phyloP scores from a whole-genome alignment of 2,113 vertebrate species.

The Solenodon paradoxus region DNA sequence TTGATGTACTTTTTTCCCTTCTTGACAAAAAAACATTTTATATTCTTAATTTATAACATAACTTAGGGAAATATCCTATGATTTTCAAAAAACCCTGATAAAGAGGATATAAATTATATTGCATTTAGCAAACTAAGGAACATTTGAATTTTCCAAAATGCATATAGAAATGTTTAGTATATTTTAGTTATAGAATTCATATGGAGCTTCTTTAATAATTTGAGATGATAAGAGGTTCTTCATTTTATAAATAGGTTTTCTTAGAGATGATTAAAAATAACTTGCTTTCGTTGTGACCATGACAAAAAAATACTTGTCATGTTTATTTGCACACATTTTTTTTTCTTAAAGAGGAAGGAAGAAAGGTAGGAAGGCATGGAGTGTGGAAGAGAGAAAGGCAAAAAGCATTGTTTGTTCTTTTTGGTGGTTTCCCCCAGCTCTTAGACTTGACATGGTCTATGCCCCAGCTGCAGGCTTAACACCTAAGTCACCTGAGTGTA shows the following conservation, averaged over 20 bases:
- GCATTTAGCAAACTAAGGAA: constrained; percentile 18
- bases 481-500: too few species aligned
- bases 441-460: too few species aligned
- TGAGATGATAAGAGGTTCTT: neutral
- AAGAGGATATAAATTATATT: neutral
- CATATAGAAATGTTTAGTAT: neutral
- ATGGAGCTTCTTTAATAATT: neutral
- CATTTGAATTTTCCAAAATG: neutral
- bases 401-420: too few species aligned
- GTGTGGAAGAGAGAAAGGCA: too few species aligned
- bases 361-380: too few species aligned
- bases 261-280: constrained; percentile 3
- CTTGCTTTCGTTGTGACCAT: neutral
- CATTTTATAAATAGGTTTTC: neutral
- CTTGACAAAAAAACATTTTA: neutral
- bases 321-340: too few species aligned
- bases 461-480: too few species aligned
- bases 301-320: neutral
- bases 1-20: constrained; percentile 2
- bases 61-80: constrained; percentile 2
- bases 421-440: too few species aligned
- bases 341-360: too few species aligned
- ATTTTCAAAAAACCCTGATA: neutral
- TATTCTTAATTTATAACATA: neutral
- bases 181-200: constrained; percentile 18